Base-by-base conservation (phyloP, 2,888 invertebrate species). In the Ametastegia equiseti region DNA sequence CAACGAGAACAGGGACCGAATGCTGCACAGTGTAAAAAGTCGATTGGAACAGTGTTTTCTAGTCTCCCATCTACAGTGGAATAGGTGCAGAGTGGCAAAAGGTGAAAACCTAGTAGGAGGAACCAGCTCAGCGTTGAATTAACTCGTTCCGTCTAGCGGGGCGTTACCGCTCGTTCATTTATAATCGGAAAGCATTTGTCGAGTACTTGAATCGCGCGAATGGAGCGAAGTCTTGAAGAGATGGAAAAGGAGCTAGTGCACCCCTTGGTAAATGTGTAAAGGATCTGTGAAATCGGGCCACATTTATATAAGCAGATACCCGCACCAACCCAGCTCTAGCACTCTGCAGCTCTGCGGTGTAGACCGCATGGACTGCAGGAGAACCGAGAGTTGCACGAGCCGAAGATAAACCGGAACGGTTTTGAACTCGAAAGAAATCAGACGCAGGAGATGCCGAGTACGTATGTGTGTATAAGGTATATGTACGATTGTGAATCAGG, bases 41-140 rank as follows among this genome's bases (percentile, higher is more conserved):
- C 78, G 78, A 78, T 78, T 78, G 78, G 45, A 78, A 78, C 78
- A 78, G 63, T 78, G 78, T 78, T 63, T 78, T 60, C 78, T 78
- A 63, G 60, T n/a, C 15, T 57, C 0, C 39, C n/a, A n/a, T 11
- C 30, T 27, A 39, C 57, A 54, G 19, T 23, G 60, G n/a, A 39
- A 39, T 19, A 39, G 57, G 50, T 50, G 75, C 75, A n/a, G 78
- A 78, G 47, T 63, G 60, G 63, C 57, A 78, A 42, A 57, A 63
- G 45, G 63, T 60, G 78, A 63, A 78, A 78, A 78, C 60, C 78
- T 50, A 50, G 42, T 9, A 63, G 78, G 78, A 60, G 57, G 78
- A 78, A 42, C 78, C 45, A 13, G 45, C 60, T 45, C 30, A 42
- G 78, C 63, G 78, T 78, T 57, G 60, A 78, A 78, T 78, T 78